Evolutionary conservation across 2,888 invertebrate genomes (phyloP).

Genomic region (Trachelus stipa): DNA sequence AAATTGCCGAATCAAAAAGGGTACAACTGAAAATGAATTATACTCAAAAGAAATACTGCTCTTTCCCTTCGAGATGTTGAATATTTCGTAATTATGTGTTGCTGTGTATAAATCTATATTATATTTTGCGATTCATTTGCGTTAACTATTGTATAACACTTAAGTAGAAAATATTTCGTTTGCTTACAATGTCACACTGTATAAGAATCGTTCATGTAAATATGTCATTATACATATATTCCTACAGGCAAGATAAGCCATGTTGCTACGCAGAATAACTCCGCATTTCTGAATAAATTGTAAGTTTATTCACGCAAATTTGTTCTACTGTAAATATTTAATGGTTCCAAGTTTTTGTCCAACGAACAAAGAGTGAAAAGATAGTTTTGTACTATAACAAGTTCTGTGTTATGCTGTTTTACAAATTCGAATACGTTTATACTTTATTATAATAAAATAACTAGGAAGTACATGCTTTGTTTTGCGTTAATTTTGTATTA

Average conservation of each 20-base stretch:
- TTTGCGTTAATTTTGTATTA: not conserved
- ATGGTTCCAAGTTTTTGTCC: not conserved
- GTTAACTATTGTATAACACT: not conserved
- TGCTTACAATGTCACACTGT: not conserved
- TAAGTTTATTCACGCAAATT: slow-evolving; percentile 10
- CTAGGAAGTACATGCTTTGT: not conserved
- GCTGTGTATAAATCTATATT: not conserved
- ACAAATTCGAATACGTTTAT: slow-evolving; percentile 7
- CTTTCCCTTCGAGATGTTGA: not conserved
- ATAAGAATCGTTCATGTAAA: not conserved
- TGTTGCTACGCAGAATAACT: slow-evolving; percentile 13
- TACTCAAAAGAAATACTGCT: not conserved
- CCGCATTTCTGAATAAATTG: slow-evolving; percentile 11
- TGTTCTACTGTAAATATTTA: not conserved
- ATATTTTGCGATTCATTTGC: not conserved
- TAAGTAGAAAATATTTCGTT: slow-evolving; percentile 1
- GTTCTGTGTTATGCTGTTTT: not conserved
- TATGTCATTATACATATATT: not conserved
- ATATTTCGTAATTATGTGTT: not conserved
- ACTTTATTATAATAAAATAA: not conserved
- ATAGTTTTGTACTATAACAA: not conserved
- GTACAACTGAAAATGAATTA: not conserved
- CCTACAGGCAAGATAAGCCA: slow-evolving; percentile 10
- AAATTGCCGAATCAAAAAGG: not conserved
- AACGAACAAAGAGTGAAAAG: slow-evolving; percentile 1